Conservation (phyloP, 2,797 vertebrate species). For the Malurus splendens region DNA sequence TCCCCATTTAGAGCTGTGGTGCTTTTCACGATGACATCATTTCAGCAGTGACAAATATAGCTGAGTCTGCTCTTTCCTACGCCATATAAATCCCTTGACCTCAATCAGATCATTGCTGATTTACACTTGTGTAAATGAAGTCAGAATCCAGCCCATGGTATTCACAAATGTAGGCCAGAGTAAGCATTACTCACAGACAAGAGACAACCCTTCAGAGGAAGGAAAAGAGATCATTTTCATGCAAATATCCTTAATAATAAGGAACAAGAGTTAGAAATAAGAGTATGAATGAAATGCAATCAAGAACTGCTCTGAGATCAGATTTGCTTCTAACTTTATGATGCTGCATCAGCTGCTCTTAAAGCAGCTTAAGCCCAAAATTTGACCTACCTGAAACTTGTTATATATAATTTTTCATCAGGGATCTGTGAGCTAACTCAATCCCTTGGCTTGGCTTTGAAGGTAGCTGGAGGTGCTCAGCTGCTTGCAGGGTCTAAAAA, state of each 20-base stretch:
- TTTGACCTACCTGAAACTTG: constrained; percentile 42
- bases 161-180: constrained; percentile 47
- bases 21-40: constrained; percentile 34
- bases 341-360: constrained; percentile 24
- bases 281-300: constrained; percentile 55
- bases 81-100: constrained; percentile 47
- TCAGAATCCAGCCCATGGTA: constrained; percentile 40
- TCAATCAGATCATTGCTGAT: constrained; percentile 43
- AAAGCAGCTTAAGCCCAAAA: constrained; percentile 30
- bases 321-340: constrained; percentile 44
- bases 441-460: not conserved
- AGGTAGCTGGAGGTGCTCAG: not conserved
- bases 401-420: constrained; percentile 28
- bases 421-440: not conserved
- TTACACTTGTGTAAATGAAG: constrained; percentile 47
- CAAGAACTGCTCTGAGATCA: constrained; percentile 35
- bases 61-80: constrained; percentile 41
- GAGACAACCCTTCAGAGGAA: constrained; percentile 40
- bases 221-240: constrained; percentile 47
- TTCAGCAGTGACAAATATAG: constrained; percentile 45
- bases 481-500: not conserved
- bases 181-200: constrained; percentile 55
- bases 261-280: constrained; percentile 49
- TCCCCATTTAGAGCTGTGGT: constrained; percentile 32
- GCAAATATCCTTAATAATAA: constrained; percentile 54